Evolutionary conservation across 1,140 invertebrate species (phyloP).

Genomic region (Acyrthosiphon pisum): DNA sequence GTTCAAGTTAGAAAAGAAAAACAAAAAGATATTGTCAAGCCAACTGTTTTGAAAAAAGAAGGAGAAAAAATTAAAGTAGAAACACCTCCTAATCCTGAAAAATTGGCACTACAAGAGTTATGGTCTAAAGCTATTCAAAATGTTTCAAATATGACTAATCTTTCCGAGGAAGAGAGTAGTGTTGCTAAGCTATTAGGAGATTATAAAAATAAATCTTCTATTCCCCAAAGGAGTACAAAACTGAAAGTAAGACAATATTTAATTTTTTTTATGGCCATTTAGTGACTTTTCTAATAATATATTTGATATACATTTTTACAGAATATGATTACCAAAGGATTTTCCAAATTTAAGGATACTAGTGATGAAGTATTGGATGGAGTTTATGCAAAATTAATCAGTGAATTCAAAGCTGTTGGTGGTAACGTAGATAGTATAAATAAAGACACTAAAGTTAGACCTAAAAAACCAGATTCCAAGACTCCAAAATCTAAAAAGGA

Average conservation of each 20-base stretch:
- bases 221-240: neutral
- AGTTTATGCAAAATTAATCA: constrained; percentile 21
- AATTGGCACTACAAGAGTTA: neutral
- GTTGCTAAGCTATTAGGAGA: constrained; percentile 42
- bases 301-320: neutral
- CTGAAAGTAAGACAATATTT: neutral
- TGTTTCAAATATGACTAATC: constrained; percentile 11
- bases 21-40: constrained; percentile 26
- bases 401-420: constrained; percentile 31
- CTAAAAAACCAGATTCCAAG: neutral
- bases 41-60: constrained; percentile 41
- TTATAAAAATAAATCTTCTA: constrained; percentile 35
- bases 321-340: constrained; percentile 51
- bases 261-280: neutral
- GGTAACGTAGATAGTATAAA: neutral
- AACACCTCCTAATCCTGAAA: neutral
- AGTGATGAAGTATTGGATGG: constrained; percentile 15
- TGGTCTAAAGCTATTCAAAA: constrained; percentile 40
- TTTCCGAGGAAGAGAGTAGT: constrained; percentile 34
- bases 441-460: neutral
- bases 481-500: neutral
- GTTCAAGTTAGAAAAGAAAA: constrained; percentile 34
- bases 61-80: constrained; percentile 13
- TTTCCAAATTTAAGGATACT: constrained; percentile 51
- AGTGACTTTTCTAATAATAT: neutral